These are phyloP conservation scores for Ichneumon xanthorius DNA, from an alignment of 2,888 invertebrate genomes.

Conservation along the genomic window DNA sequence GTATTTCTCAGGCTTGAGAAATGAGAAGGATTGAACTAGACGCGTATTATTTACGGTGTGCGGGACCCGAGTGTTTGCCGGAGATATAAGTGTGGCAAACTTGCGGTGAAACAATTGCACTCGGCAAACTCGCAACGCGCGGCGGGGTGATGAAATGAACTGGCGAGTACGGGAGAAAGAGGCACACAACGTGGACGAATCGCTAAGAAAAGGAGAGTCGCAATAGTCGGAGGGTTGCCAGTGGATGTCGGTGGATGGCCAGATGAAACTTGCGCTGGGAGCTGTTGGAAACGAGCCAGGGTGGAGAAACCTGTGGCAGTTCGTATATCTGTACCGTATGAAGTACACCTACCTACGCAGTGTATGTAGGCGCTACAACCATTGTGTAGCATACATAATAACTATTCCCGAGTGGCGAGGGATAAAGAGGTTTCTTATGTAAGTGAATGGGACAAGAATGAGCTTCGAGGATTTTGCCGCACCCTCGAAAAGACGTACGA, in stretches of 20 bases:
- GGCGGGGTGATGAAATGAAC: neutral
- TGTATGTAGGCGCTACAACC: constrained; percentile 6
- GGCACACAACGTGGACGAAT: neutral
- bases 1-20: neutral
- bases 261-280: constrained; percentile 17
- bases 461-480: constrained; percentile 55
- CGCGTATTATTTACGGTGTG: constrained; percentile 14
- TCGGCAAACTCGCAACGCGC: constrained; percentile 12
- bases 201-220: constrained; percentile 9
- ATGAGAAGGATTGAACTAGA: constrained; percentile 26
- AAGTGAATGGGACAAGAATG: constrained; percentile 59
- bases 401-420: constrained; percentile 36
- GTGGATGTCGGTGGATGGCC: constrained; percentile 2
- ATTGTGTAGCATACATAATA: constrained; percentile 19
- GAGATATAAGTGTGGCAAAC: constrained; percentile 19
- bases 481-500: constrained; percentile 51
- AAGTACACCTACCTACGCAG: neutral
- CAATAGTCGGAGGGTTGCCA: neutral
- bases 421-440: constrained; percentile 60
- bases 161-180: neutral
- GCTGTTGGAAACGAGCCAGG: neutral
- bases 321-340: constrained; percentile 3
- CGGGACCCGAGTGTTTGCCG: constrained; percentile 24
- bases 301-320: constrained; percentile 12
- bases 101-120: constrained; percentile 18